Evolutionary conservation across 2,113 vertebrate species (phyloP), one percentile per base, ranked within the genome.

Genomic region (Pluvianellus socialis): DNA sequence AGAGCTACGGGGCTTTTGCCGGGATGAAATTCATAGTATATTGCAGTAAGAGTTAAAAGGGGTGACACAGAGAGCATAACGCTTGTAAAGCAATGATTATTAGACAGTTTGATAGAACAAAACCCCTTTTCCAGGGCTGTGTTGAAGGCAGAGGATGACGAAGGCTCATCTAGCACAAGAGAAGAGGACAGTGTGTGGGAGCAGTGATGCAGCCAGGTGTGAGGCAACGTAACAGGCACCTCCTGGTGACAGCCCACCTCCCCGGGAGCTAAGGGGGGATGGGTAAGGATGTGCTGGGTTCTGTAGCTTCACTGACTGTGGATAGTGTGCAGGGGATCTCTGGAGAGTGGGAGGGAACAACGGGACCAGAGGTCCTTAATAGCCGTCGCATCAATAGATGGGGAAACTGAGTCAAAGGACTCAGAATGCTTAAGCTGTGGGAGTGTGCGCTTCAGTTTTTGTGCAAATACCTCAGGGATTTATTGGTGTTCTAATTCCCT

Each of bases 211-310:
- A 22, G n/a, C 10, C 58, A 28, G 55, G 8, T 1, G 0, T 0
- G 0, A 17, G 21, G 14, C 27, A 2, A 2, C 2, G 32, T 2
- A 49, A 14, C 27, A 26, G 47, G 15, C 27, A 44, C 13, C 19
- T 38, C 38, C 44, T 32, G 3, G 6, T 4, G 44, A 3, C 2
- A 30, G 20, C 1, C 0, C 7, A 8, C 2, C 15, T 73, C 33
- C 14, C 23, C 0, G 0, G 30, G 30, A n/a, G 6, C 5, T 30
- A 17, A 26, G 2, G 7, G 7, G 14, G 2, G 2, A 3, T 6
- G 2, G 6, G 12, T 3, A 9, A 13, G 10, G 1, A 4, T 38
- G 8, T 32, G 18, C 23, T 0, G 0, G 49, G 21, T 30, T 63
- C 33, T 67, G 44, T 8, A 33, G 5, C 17, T 44, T 47, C 56